phyloP scores from a whole-genome alignment of 1,140 invertebrate genomes.

The Drosophila pachea region DNA sequence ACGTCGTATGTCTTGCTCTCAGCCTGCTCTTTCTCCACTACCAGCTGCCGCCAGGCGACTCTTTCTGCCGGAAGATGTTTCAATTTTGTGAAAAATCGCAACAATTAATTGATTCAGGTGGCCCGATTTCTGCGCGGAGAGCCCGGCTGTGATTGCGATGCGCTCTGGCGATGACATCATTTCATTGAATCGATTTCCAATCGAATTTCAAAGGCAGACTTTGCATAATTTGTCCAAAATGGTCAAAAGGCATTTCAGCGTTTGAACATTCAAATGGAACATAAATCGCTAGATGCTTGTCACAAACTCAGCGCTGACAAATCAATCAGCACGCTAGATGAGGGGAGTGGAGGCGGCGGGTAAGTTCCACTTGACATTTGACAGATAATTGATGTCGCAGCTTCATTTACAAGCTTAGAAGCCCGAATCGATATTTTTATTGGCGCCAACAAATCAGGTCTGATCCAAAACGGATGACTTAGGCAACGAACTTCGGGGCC shows the following conservation, averaged over 20 bases:
- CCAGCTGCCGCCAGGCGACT: background rate
- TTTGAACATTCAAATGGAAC: constrained; percentile 49
- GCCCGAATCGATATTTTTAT: constrained; percentile 6
- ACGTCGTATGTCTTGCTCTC: constrained; percentile 67
- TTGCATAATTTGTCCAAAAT: constrained; percentile 74
- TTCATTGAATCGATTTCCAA: constrained; percentile 20
- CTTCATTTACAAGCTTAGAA: constrained; percentile 36
- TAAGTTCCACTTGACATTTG: constrained; percentile 38
- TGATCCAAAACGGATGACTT: constrained; percentile 52
- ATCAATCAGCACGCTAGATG: constrained; percentile 56
- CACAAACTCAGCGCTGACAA: constrained; percentile 52
- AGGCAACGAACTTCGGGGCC: constrained; percentile 50
- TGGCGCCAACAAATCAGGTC: background rate
- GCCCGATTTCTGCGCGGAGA: constrained; percentile 56
- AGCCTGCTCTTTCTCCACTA: background rate
- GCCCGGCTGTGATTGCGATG: constrained; percentile 17
- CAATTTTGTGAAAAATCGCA: constrained; percentile 72
- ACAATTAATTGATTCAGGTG: constrained; percentile 73
- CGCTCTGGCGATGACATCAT: constrained; percentile 58
- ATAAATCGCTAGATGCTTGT: constrained; percentile 64
- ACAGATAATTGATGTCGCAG: constrained; percentile 31
- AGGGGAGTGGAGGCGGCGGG: background rate
- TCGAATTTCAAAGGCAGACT: constrained; percentile 18
- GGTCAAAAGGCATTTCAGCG: constrained; percentile 59
- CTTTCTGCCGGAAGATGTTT: constrained; percentile 71